Evolutionary conservation across 2,797 vertebrate genomes (phyloP), one percentile per base, ranked within the genome.

Genomic region (Holocentrus rufus): DNA sequence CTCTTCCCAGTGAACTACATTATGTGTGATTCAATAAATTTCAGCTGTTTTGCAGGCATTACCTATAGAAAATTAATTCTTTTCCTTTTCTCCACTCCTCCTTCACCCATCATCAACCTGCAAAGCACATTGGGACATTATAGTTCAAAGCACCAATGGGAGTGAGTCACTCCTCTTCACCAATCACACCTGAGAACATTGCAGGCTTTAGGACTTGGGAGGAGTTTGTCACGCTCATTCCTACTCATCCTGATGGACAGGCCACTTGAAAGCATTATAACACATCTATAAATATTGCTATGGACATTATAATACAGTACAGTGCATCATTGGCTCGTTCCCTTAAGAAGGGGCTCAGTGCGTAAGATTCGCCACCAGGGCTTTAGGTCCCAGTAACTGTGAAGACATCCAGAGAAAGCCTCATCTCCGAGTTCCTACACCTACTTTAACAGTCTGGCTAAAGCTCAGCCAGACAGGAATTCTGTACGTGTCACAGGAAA

Each of bases 221-320:
- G 85, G 89, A 88, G 80, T 71, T 76, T 79, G 56, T 80, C 60
- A 34, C 56, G 69, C 54, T 76, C 82, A 72, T 83, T 87, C 79
- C 79, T 75, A 78, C 77, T 88, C 83, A 80, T 87, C 90, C 81
- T 82, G 87, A 79, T 58, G 79, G 81, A 88, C 84, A 90, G 88
- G 88, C 80, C 85, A 87, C 87, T 89, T 86, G 63, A 90, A 93
- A 93, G 88, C 89, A 88, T 92, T 89, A 92, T 87, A 91, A 92
- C 90, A 93, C 91, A 92, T 92, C 90, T 94, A 94, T 94, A 94
- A 95, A 95, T 95, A 95, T 95, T 94, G 93, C 94, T 94, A 93
- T 94, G 81, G 92, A 94, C 92, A 94, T 87, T 91, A 94, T 92
- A 88, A 90, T 93, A 94, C 93, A 94, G 91, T 94, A 92, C 93